phyloP scores from a whole-genome alignment of 2,888 invertebrate species.

The Chrysina gloriosa region DNA sequence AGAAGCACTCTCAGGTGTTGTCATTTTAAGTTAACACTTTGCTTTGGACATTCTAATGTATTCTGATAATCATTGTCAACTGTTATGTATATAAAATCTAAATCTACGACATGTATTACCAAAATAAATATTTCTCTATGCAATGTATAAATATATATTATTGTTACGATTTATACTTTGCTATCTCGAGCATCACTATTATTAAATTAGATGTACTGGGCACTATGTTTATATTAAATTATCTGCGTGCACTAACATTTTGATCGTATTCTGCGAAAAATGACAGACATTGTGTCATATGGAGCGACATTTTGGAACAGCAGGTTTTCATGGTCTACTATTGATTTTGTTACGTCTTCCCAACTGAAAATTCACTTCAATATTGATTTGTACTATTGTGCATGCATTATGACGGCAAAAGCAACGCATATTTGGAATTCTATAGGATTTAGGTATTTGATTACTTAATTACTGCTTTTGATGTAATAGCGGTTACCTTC shows the following conservation, averaged over 20 bases:
- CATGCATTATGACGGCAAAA: too few relatives aligned
- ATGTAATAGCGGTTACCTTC: too few relatives aligned
- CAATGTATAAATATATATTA: too few relatives aligned
- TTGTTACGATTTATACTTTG: background rate
- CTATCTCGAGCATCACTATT: too few relatives aligned
- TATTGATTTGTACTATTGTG: conserved; percentile 7
- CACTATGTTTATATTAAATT: background rate
- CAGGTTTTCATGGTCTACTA: conserved; percentile 30
- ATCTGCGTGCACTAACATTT: conserved; percentile 21
- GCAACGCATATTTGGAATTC: too few relatives aligned
- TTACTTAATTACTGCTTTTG: too few relatives aligned
- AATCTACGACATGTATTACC: too few relatives aligned
- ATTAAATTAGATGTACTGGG: background rate
- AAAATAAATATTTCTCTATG: too few relatives aligned
- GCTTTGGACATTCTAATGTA: background rate
- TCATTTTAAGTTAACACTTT: conserved; percentile 9
- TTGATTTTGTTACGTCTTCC: conserved; percentile 28
- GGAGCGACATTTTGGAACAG: conserved; percentile 20
- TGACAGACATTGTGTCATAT: conserved; percentile 22
- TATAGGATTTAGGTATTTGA: too few relatives aligned
- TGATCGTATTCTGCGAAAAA: conserved; percentile 3
- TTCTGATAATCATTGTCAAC: background rate
- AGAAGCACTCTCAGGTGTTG: conserved; percentile 13
- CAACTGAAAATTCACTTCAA: background rate
- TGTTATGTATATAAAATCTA: background rate